Evolutionary conservation across 92 coral and sea anemone species (phyloP).

Genomic region (Phenganax subtilis): DNA sequence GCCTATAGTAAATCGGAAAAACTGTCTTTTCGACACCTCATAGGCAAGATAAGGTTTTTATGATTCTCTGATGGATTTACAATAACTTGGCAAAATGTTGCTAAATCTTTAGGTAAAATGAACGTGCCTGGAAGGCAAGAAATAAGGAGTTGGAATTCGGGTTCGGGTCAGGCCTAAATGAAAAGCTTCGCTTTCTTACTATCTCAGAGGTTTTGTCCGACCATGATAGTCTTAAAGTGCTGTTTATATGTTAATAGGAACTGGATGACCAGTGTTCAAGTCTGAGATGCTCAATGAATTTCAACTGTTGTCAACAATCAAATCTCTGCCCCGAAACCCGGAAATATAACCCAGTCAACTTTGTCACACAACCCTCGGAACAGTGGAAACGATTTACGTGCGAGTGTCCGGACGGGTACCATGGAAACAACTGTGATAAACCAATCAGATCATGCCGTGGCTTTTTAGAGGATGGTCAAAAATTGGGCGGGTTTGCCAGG

Average conservation of each 20-base stretch:
- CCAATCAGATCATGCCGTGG: constrained; percentile 2
- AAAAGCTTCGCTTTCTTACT: no score
- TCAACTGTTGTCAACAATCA: constrained; percentile 23
- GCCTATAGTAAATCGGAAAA: no score
- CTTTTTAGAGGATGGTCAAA: neutral
- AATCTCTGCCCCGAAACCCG: neutral
- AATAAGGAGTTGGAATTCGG: no score
- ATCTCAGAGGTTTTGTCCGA: no score
- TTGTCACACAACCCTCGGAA: neutral
- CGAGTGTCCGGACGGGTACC: constrained; percentile 4
- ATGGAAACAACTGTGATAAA: constrained; percentile 13
- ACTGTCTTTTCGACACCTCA: no score
- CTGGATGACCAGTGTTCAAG: constrained; percentile 7
- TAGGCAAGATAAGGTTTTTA: no score
- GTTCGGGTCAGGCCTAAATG: no score
- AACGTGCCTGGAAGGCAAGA: no score
- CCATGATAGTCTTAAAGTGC: no score
- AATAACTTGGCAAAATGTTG: no score
- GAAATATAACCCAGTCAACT: neutral
- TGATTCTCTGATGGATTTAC: no score
- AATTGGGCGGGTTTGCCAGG: neutral
- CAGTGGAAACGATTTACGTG: constrained; percentile 11
- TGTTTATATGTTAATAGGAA: neutral
- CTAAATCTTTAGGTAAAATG: no score
- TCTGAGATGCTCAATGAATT: neutral